Conservation (phyloP, 2,888 invertebrate species). For the Lycocerus yunnanus region DNA sequence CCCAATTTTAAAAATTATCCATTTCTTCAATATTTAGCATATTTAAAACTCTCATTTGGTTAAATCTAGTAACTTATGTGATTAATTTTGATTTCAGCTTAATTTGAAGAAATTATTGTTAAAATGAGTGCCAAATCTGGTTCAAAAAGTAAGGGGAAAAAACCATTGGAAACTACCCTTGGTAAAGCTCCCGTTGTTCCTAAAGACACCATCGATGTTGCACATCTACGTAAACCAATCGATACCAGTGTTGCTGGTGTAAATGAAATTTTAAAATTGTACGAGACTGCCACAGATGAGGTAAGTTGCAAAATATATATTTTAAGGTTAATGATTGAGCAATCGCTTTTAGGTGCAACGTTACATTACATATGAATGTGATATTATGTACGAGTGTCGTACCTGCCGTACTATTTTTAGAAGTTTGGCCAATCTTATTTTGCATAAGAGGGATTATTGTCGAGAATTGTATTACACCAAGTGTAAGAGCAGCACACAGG, state of each 20-base stretch:
- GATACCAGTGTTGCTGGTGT: slow-evolving; percentile 71
- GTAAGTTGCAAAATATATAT: slow-evolving; percentile 53
- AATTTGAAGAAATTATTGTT: neutral
- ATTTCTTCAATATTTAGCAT: neutral
- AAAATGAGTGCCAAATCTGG: slow-evolving; percentile 21
- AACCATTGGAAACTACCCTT: slow-evolving; percentile 46
- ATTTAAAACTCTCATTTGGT: neutral
- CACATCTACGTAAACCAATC: slow-evolving; percentile 65
- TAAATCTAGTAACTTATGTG: too few species aligned
- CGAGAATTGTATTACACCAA: slow-evolving; percentile 57
- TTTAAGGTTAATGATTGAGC: neutral
- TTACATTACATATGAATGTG: slow-evolving; percentile 81
- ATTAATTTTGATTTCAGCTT: neutral
- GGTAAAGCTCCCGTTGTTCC: slow-evolving; percentile 42
- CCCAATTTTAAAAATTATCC: neutral
- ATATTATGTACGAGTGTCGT: slow-evolving; percentile 87
- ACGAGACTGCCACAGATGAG: slow-evolving; percentile 77
- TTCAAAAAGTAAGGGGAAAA: slow-evolving; percentile 41
- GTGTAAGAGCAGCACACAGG: neutral
- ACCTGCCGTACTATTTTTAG: slow-evolving; percentile 85
- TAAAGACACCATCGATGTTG: slow-evolving; percentile 49
- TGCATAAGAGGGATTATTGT: slow-evolving; percentile 88
- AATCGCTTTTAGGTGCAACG: slow-evolving; percentile 64
- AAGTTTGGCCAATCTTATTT: slow-evolving; percentile 84
- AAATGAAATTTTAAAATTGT: slow-evolving; percentile 71